Percentiles rank a stretch among this genome's conserved stretches.
Conservation (phyloP, 2,113 vertebrate genomes). For the Pygathrix nemaeus region DNA sequence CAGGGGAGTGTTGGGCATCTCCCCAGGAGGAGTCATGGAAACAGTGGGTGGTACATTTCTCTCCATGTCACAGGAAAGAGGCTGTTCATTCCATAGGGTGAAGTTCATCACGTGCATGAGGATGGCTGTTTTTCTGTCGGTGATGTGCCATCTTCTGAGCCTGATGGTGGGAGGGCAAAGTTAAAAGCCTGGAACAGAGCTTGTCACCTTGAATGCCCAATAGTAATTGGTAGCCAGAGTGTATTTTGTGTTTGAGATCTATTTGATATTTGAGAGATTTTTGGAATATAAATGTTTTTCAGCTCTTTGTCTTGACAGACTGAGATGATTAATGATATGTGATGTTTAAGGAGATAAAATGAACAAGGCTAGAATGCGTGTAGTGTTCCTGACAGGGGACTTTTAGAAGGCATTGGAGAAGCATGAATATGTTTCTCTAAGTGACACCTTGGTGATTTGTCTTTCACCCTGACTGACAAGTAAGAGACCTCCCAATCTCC, state of each 20-base stretch:
- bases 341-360: conserved; percentile 58
- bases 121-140: neutral
- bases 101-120: neutral
- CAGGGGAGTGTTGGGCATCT: neutral
- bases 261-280: conserved; percentile 52
- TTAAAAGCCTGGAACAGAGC: neutral
- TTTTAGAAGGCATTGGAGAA: conserved; percentile 63
- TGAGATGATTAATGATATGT: conserved; percentile 54
- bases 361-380: neutral
- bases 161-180: neutral
- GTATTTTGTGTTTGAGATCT: neutral
- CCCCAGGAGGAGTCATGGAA: neutral
- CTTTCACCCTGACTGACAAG: conserved; percentile 60
- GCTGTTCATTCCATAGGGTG: neutral
- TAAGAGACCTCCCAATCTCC: neutral
- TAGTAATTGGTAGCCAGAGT: conserved; percentile 43
- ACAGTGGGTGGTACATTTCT: neutral
- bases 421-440: conserved; percentile 55
- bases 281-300: conserved; percentile 55
- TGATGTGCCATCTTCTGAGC: neutral
- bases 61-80: neutral
- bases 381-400: neutral
- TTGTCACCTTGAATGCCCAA: conserved; percentile 33
- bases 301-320: conserved; percentile 54
- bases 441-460: conserved; percentile 40